Evolutionary conservation across 2,888 invertebrate genomes (phyloP).

Genomic region (Lasioglossum pauxillum): DNA sequence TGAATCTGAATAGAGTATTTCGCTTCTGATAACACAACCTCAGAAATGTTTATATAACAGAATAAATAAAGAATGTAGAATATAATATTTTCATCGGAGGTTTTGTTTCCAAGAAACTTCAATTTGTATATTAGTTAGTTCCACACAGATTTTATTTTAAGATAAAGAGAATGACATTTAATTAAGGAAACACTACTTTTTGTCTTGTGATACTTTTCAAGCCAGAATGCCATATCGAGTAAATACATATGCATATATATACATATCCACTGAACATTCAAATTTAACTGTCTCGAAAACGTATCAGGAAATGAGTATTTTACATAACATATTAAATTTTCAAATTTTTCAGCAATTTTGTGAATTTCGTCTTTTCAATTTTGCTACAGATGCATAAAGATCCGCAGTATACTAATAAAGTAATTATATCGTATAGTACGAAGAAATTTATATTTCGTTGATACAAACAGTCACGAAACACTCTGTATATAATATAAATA

Average conservation of each 20-base stretch:
- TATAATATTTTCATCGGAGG: not conserved
- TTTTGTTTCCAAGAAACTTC: slow-evolving; percentile 3
- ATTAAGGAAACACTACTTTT: not conserved
- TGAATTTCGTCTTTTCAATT: no score
- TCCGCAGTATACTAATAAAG: no score
- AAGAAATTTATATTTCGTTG: not conserved
- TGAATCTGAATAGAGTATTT: not conserved
- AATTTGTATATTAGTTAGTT: not conserved
- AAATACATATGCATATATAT: not conserved
- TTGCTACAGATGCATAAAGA: no score
- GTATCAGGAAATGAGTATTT: not conserved
- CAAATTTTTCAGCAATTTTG: no score
- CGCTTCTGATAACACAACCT: not conserved
- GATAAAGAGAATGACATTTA: not conserved
- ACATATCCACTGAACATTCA: not conserved
- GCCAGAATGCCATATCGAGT: not conserved
- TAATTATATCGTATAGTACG: not conserved
- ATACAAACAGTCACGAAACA: not conserved
- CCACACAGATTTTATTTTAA: not conserved
- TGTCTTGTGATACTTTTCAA: not conserved
- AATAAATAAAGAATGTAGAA: not conserved
- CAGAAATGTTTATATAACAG: not conserved
- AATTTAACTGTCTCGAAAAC: not conserved
- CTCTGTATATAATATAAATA: not conserved
- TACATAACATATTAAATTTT: not conserved